Evolutionary conservation across 2,888 invertebrate species (phyloP), one percentile per base, ranked within the genome.

Genomic region (Eubasilissa splendida): DNA sequence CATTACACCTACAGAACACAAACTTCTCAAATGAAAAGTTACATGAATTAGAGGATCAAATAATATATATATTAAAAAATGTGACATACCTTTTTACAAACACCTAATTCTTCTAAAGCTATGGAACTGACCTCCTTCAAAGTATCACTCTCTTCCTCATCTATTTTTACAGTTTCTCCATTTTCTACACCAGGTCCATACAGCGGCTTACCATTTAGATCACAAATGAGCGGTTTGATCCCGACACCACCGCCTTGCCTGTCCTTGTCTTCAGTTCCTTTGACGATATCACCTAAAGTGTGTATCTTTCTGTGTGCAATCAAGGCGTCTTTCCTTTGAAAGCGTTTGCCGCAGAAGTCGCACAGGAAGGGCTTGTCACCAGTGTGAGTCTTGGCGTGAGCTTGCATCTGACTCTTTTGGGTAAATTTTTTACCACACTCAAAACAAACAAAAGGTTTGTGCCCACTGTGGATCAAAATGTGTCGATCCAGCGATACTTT

Each of bases 271-370:
- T 79, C 79, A 22, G 60, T 59, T 33, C 76, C 76, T 31, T 79
- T 77, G 2, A 83, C 42, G n/a, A 81, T 42, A 22, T 60, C 71
- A 3, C 80, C 77, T 1, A 82, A 54, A 9, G 80, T 81, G 59
- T 84, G 84, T 50, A 79, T 83, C 74, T 81, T 83, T 8, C 80
- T 63, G 63, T 84, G 84, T 7, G 79, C 80, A 9, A 78, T 59
- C 54, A 84, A 71, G 2, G 84, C 82, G 42, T 84, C 84, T 71
- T 84, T 84, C 22, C 84, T 77, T n/a, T 80, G 80, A 33, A 84
- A 82, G 12, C 60, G 66, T 60, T 82, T 84, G 1, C 84, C 84
- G 59, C 84, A 84, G 42, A 82, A 80, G 59, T 84, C 83, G 50
- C 84, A 84, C 14, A 84, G 74, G 54, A 81, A 84, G 10, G 80